Base-by-base conservation (phyloP, 2,888 invertebrate species). In the Oligia fasciuncula region DNA sequence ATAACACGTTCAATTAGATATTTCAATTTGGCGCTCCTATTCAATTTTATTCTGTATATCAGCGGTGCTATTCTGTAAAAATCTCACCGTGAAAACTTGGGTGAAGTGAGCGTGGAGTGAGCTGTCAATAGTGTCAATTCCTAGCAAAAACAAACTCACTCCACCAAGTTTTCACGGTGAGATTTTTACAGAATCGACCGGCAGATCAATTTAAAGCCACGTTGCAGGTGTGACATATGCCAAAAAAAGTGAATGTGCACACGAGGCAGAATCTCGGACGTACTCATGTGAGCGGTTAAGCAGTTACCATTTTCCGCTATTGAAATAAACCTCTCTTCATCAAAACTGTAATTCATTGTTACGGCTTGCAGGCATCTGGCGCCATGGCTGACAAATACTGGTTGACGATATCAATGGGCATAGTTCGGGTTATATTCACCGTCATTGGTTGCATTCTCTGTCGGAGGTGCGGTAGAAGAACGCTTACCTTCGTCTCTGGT, bases 401-500 rank as follows among this genome's bases (percentile, higher is more conserved):
- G 89, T 96, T 97, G 49, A 97, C 98, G 1, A 97, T 98, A 60
- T 94, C 97, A 0, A 93, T 97, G 90, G 98, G 98, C 0, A 93
- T 97, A 11, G 95, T 98, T 1, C 95, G 98, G 23, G 91, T 98
- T 0, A 89, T 96, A n/a, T 97, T 97, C 87, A 98, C 98, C 0
- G 97, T 98, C 5, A 93, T 96, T 0, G 98, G 97, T 0, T 98
- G 98, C 86, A 94, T 97, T 4, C 92, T 97, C 43, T 97, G 98
- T 89, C 94, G 97, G 72, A 95, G 93, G 73, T 97, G 97, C 83
- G 98, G 98, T 0, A 93, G 98, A 81, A 93, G 98, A 85, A 97
- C 97, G 0, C 95, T 98, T 14, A 98, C 98, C 0, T 97, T 98
- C 91, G 94, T 98, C 14, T 98, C 98, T 51, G 97, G 97, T 97